Evolutionary conservation across 2,113 vertebrate genomes (phyloP).

Genomic region (Formicarius rufipectus): DNA sequence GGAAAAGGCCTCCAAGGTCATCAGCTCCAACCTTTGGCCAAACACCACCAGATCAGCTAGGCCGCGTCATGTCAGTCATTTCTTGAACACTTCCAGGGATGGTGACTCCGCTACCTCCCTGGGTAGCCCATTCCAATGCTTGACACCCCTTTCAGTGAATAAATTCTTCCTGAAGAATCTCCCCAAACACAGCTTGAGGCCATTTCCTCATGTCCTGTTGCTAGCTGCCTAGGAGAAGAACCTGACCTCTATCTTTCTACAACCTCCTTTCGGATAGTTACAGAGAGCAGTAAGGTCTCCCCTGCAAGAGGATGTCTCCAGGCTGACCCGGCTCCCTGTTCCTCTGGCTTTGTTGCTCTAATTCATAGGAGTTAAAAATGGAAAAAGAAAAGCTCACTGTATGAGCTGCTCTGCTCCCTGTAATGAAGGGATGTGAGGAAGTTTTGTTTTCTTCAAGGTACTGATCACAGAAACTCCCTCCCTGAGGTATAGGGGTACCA

Average conservation of each 20-base stretch:
- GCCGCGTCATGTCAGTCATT: neutral
- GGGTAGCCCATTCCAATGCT: neutral
- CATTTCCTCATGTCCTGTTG: neutral
- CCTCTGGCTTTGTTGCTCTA: neutral
- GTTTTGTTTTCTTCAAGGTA: neutral
- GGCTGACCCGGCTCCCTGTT: neutral
- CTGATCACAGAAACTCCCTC: neutral
- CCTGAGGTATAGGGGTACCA: neutral
- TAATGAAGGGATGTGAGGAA: neutral
- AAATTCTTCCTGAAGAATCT: neutral
- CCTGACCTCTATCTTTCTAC: neutral
- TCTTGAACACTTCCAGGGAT: neutral
- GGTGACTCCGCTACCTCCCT: neutral
- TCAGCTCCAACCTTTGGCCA: neutral
- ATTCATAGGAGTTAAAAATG: neutral
- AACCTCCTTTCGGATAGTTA: neutral
- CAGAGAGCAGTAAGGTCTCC: neutral
- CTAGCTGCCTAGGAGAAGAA: neutral
- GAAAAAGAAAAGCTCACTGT: neutral
- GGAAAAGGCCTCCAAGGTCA: neutral
- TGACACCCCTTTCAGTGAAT: neutral
- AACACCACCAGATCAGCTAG: neutral
- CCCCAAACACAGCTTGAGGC: neutral
- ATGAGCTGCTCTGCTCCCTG: neutral
- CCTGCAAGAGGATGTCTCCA: neutral